phyloP scores from a whole-genome alignment of 2,797 vertebrate genomes.

The Chromobotia macracanthus region DNA sequence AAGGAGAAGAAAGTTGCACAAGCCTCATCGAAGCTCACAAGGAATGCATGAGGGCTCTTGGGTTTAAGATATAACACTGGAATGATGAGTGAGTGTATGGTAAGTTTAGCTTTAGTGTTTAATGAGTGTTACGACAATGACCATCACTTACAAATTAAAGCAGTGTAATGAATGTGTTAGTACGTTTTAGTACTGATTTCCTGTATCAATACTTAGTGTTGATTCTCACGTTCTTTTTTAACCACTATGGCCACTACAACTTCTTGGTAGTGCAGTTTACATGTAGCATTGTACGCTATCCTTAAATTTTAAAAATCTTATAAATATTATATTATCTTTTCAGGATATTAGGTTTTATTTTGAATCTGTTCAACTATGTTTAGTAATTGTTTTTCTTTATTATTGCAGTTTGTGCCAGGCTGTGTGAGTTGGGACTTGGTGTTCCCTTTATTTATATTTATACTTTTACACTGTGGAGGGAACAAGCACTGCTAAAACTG shows the following conservation, averaged over 20 bases:
- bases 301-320: too few relatives aligned
- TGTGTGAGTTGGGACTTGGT: conserved; percentile 55
- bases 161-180: neutral
- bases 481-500: conserved; percentile 10
- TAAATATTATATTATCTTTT: neutral
- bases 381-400: conserved; percentile 9
- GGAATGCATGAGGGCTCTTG: conserved; percentile 94
- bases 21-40: conserved; percentile 94
- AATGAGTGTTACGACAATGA: neutral
- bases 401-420: conserved; percentile 65
- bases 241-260: too few relatives aligned
- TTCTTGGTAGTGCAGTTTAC: too few relatives aligned
- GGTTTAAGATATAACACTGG: conserved; percentile 88
- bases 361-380: neutral
- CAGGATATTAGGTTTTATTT: neutral
- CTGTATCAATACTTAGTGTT: too few relatives aligned
- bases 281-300: too few relatives aligned
- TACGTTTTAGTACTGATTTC: too few relatives aligned
- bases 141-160: neutral
- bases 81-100: conserved; percentile 55
- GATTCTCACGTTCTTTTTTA: too few relatives aligned
- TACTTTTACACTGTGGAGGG: conserved; percentile 60
- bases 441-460: conserved; percentile 66
- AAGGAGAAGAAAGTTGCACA: conserved; percentile 90
- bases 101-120: conserved; percentile 57